phyloP scores from a whole-genome alignment of 1,140 invertebrate genomes.

The Pectinophora gossypiella region DNA sequence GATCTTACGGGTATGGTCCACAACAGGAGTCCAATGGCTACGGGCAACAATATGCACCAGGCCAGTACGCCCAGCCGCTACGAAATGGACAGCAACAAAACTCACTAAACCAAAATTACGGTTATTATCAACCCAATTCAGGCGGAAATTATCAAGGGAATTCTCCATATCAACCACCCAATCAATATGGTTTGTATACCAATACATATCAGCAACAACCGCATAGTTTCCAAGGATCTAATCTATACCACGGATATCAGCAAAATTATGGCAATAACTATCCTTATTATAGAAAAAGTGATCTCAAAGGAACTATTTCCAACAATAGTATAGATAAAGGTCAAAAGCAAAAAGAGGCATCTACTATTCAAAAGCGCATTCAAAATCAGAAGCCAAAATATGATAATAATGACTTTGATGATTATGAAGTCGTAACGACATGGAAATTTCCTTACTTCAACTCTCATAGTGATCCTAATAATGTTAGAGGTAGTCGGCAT shows the following conservation, averaged over 20 bases:
- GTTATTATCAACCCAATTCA: no score
- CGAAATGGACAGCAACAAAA: no score
- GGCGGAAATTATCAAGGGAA: no score
- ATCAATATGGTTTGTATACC: not conserved
- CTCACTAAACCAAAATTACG: no score
- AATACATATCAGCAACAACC: not conserved
- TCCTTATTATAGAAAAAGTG: not conserved
- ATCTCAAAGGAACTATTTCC: not conserved
- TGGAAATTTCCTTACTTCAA: conserved; percentile 35
- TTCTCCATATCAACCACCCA: not conserved
- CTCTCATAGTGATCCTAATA: conserved; percentile 9
- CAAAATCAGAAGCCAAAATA: conserved; percentile 5
- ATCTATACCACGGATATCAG: not conserved
- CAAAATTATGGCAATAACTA: not conserved
- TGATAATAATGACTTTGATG: conserved; percentile 4
- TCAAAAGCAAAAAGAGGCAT: no score
- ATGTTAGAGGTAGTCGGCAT: conserved; percentile 26
- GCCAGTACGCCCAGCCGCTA: not conserved
- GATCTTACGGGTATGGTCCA: no score
- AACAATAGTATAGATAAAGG: not conserved
- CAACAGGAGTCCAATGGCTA: no score
- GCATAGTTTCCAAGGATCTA: not conserved
- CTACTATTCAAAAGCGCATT: conserved; percentile 13
- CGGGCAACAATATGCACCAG: not conserved
- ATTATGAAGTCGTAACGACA: conserved; percentile 18